Evolutionary conservation across 2,888 invertebrate genomes (phyloP).

Genomic region (Amiota mariae): DNA sequence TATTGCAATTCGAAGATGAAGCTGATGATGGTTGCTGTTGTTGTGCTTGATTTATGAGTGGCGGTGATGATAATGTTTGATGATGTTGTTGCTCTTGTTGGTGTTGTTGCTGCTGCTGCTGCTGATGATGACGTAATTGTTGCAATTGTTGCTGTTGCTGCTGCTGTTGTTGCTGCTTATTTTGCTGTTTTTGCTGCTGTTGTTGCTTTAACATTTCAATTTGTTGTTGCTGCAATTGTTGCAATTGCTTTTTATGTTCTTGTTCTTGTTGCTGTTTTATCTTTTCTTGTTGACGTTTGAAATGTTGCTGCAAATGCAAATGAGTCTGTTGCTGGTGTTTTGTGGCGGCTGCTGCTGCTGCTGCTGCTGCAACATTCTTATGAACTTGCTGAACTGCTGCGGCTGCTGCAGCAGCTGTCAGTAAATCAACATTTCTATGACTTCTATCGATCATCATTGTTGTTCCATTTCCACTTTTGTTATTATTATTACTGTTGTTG

Average conservation of each 20-base stretch:
- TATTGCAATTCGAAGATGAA: constrained; percentile 33
- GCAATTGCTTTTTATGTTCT: constrained; percentile 48
- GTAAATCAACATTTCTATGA: not conserved
- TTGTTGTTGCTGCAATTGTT: constrained; percentile 44
- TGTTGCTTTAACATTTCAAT: constrained; percentile 33
- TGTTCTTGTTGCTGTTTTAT: constrained; percentile 44
- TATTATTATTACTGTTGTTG: not conserved
- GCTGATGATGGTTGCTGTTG: constrained; percentile 33
- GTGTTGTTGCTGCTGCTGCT: constrained; percentile 49
- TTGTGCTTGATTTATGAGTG: constrained; percentile 26
- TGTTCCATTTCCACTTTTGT: too few relatives aligned
- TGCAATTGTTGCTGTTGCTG: constrained; percentile 44
- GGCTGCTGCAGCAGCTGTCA: not conserved
- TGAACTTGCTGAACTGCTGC: not conserved
- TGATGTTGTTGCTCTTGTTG: constrained; percentile 25
- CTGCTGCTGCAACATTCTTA: not conserved
- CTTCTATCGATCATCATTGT: not conserved
- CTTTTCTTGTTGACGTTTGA: constrained; percentile 19
- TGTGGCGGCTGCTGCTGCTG: not conserved
- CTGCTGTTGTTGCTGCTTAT: constrained; percentile 39
- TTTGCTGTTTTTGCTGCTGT: constrained; percentile 50
- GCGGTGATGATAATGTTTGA: constrained; percentile 34
- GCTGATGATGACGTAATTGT: constrained; percentile 41
- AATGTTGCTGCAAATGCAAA: constrained; percentile 31
- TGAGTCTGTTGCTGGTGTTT: not conserved